A percentile compares a stretch with the other conserved stretches of the same genome.
phyloP scores from a whole-genome alignment of 53 echinoderm and acorn worm species.

The Arbacia lixula region DNA sequence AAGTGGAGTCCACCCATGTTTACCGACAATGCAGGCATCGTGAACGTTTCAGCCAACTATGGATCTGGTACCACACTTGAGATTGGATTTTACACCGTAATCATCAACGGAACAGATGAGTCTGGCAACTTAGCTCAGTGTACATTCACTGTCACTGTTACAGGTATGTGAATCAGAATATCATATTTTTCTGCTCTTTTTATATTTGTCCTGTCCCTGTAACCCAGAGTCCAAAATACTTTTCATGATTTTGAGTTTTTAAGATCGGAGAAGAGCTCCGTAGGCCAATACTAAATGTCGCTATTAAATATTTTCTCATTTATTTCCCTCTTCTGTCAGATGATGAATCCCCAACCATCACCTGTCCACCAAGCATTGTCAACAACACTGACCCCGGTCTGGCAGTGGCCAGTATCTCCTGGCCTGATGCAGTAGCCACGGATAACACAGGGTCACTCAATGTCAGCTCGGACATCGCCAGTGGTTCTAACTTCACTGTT shows the following conservation, averaged over 20 bases:
- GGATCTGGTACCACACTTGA: not conserved
- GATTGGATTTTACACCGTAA: conserved; percentile 10
- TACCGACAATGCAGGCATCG: conserved; percentile 17
- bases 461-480: conserved; percentile 30
- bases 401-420: conserved; percentile 18
- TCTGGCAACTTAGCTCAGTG: conserved; percentile 29
- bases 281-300: too few species aligned
- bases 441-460: conserved; percentile 54
- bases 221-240: too few species aligned
- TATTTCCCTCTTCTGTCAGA: too few species aligned
- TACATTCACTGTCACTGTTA: conserved; percentile 47
- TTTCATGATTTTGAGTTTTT: too few species aligned
- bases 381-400: conserved; percentile 18
- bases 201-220: too few species aligned
- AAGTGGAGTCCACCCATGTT: conserved; percentile 49
- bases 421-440: conserved; percentile 18
- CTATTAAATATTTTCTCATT: too few species aligned
- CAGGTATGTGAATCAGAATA: conserved; percentile 59
- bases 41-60: conserved; percentile 19
- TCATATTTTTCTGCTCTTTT: too few species aligned
- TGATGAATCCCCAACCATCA: conserved; percentile 25
- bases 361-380: conserved; percentile 32
- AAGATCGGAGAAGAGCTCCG: too few species aligned
- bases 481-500: conserved; percentile 50
- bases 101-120: conserved; percentile 8